phyloP scores from a whole-genome alignment of 2,797 vertebrate genomes.

The Falco naumanni region DNA sequence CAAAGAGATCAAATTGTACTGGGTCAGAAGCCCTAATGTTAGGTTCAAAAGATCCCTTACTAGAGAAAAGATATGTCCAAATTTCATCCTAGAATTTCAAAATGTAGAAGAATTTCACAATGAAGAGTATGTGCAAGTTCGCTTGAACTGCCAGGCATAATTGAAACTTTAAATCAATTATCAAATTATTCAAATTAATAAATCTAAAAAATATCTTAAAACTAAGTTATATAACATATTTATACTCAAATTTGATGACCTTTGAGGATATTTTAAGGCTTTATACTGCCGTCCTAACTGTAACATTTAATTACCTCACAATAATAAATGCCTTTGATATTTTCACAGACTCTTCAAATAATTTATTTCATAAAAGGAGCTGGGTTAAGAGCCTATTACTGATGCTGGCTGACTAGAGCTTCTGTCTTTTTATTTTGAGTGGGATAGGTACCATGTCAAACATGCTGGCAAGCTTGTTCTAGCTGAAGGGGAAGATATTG shows the following conservation, averaged over 20 bases:
- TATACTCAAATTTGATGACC: background rate
- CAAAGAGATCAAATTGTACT: background rate
- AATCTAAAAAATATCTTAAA: background rate
- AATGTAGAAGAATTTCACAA: background rate
- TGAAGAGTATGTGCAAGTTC: background rate
- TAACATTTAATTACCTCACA: background rate
- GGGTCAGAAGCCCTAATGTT: background rate
- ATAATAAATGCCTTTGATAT: background rate
- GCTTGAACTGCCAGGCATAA: background rate
- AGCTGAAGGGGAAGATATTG: background rate
- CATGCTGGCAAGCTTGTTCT: background rate
- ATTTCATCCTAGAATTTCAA: background rate
- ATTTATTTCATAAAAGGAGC: background rate
- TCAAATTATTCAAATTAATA: too few species aligned
- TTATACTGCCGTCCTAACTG: background rate
- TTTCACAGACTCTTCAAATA: constrained; percentile 1
- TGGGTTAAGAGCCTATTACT: background rate
- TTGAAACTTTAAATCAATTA: background rate
- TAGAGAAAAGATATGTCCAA: background rate
- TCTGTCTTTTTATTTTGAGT: constrained; percentile 1
- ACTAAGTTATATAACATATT: background rate
- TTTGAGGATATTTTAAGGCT: background rate
- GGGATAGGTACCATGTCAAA: background rate
- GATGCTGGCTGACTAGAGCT: background rate
- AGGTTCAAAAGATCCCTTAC: background rate